Conservation (phyloP, 2,797 vertebrate species). For the Channa striata region DNA sequence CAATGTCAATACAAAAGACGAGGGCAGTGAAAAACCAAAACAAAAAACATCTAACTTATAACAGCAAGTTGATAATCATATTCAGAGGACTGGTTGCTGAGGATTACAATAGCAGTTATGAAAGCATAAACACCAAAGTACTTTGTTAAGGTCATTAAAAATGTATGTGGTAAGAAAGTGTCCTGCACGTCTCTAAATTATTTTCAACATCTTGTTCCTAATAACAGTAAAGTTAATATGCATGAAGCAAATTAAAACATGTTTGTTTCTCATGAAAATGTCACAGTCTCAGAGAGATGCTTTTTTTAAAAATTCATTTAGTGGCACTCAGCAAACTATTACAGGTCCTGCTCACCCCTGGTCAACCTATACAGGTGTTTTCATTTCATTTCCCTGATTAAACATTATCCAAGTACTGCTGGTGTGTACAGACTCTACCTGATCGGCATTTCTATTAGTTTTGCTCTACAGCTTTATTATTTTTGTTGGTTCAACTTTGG, state of each 20-base stretch:
- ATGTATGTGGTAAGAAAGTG: background rate
- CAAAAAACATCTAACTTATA: too few species aligned
- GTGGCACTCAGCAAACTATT: background rate
- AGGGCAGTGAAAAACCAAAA: too few species aligned
- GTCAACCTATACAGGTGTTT: background rate
- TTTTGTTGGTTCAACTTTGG: background rate
- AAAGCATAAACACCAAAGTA: too few species aligned
- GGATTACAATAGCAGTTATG: background rate
- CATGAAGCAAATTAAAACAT: background rate
- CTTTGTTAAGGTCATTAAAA: too few species aligned
- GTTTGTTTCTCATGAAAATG: background rate
- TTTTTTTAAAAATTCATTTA: background rate
- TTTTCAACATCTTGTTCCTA: background rate
- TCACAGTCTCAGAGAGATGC: background rate
- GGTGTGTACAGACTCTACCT: background rate
- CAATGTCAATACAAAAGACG: too few species aligned
- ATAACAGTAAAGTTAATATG: too few species aligned
- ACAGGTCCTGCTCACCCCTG: too few species aligned
- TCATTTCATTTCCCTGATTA: background rate
- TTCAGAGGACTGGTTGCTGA: background rate
- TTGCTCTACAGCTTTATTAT: background rate
- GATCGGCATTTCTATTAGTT: background rate
- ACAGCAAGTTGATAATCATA: constrained; percentile 5
- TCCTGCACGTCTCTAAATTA: background rate
- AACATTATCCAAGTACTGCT: background rate